phyloP scores from a whole-genome alignment of 2,797 vertebrate genomes.

The Enteromius anoplus region DNA sequence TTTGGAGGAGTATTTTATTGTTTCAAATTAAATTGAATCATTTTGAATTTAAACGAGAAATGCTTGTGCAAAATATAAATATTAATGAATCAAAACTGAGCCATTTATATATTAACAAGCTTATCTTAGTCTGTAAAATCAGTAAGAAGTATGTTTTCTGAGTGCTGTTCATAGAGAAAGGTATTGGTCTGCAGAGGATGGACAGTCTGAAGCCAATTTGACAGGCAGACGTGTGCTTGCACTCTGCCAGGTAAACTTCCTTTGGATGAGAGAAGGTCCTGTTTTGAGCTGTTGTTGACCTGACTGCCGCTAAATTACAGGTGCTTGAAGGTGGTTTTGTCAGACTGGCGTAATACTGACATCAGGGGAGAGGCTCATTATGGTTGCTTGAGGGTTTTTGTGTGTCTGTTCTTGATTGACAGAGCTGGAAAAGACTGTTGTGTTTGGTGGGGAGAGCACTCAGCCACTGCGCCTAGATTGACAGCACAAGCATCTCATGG shows the following conservation, averaged over 20 bases:
- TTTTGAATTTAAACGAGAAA: background rate
- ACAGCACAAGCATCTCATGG: background rate
- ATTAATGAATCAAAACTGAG: background rate
- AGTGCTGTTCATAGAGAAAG: slow-evolving; percentile 66
- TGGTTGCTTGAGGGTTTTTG: slow-evolving; percentile 43
- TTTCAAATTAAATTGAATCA: background rate
- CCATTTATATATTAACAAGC: slow-evolving; percentile 23
- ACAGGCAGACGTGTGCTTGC: slow-evolving; percentile 35
- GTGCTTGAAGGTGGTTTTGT: slow-evolving; percentile 51
- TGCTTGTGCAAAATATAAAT: background rate
- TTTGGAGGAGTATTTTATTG: background rate
- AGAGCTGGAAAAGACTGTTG: background rate
- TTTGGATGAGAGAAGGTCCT: slow-evolving; percentile 14
- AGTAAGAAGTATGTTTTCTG: slow-evolving; percentile 50
- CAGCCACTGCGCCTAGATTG: background rate
- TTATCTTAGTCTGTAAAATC: slow-evolving; percentile 34
- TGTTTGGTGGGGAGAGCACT: slow-evolving; percentile 16
- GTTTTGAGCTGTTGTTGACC: slow-evolving; percentile 26
- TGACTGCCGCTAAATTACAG: slow-evolving; percentile 8
- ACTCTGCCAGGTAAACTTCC: slow-evolving; percentile 33
- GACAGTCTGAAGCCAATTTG: slow-evolving; percentile 82
- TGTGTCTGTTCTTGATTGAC: slow-evolving; percentile 32
- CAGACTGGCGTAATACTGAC: slow-evolving; percentile 42
- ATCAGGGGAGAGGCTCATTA: slow-evolving; percentile 67
- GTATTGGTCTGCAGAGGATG: slow-evolving; percentile 74